These are phyloP conservation scores for Chrysomela aeneicollis DNA, from an alignment of 2,888 invertebrate species.

Conservation along the genomic window DNA sequence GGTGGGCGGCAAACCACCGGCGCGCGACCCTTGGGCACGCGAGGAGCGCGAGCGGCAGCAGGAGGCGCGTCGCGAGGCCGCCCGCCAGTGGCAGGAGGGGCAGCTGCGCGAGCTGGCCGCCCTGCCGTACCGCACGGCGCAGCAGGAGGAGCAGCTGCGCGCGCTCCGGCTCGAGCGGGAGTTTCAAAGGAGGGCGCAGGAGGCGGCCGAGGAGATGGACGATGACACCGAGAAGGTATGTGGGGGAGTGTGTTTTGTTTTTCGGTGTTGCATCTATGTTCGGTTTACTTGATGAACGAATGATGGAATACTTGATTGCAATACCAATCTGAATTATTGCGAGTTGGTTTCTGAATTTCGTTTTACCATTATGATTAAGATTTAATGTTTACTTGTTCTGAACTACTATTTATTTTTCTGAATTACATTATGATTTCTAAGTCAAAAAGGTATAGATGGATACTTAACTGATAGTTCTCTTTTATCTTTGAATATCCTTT, in stretches of 20 bases:
- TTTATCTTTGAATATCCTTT: too few species aligned
- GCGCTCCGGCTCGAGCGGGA: conserved; percentile 92
- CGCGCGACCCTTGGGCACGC: conserved; percentile 88
- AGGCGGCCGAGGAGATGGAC: conserved; percentile 76
- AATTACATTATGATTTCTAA: too few species aligned
- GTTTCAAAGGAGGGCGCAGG: conserved; percentile 90
- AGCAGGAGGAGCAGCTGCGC: conserved; percentile 87
- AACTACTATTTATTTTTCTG: too few species aligned
- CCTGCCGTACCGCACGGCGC: conserved; percentile 73
- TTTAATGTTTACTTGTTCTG: too few species aligned
- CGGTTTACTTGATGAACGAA: too few species aligned
- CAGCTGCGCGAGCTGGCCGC: conserved; percentile 83
- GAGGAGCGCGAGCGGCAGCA: conserved; percentile 87
- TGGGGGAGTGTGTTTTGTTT: conserved; percentile 14
- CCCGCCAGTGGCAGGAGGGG: conserved; percentile 82
- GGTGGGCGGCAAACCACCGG: conserved; percentile 51
- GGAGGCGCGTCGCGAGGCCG: conserved; percentile 77
- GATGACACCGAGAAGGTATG: conserved; percentile 72
- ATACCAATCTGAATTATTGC: too few species aligned
- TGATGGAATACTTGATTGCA: too few species aligned
- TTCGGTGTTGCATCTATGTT: too few species aligned
- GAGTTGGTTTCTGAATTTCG: too few species aligned
- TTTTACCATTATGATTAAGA: too few species aligned
- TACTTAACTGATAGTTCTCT: too few species aligned
- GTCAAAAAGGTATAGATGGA: too few species aligned